Evolutionary conservation across 2,113 vertebrate genomes (phyloP), one percentile per base, ranked within the genome.

Genomic region (Lagopus muta): DNA sequence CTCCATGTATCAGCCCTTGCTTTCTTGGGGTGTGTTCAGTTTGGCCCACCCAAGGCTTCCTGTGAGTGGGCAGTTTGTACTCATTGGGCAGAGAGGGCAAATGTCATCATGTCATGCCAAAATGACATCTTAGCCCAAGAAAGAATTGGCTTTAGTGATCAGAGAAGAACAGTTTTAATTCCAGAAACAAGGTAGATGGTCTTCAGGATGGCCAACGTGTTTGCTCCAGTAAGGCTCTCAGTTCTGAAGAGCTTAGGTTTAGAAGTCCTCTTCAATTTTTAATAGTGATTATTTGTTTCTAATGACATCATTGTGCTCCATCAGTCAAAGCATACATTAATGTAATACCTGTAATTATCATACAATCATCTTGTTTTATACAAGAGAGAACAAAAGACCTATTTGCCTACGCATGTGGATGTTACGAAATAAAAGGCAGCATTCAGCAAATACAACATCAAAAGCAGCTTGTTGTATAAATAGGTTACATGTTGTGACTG

Each of bases 401-500:
- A 3, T 88, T 94, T 93, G 81, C 90, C 75, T 94, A 73, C 57
- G 43, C 71, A 34, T 90, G 82, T 79, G 67, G 79, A 30, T 18
- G 82, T 66, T 47, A 27, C 71, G 87, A 95, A 94, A 87, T 69
- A 80, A 87, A 93, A 85, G 75, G 65, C 86, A 30, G 91, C 95
- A 88, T 83, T 90, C 73, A 85, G 34, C 40, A 76, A 82, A 71
- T 18, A 13, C 80, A 89, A 93, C 95, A 91, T 82, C 90, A 96
- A 87, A 95, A 95, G 89, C 80, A 89, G 89, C 89, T 60, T 70
- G 48, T n/a, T 4, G 9, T 77, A 40, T 91, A 97, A 95, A 92
- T 86, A 94, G 76, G 89, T 82, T 88, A 19, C 78, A 55, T 89
- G 92, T 93, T 92, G 92, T 6, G 48, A 64, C 72, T 6, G 38